Evolutionary conservation across 2,113 vertebrate species (phyloP), one percentile per base, ranked within the genome.

Genomic region (Chascanopsetta lugubris): DNA sequence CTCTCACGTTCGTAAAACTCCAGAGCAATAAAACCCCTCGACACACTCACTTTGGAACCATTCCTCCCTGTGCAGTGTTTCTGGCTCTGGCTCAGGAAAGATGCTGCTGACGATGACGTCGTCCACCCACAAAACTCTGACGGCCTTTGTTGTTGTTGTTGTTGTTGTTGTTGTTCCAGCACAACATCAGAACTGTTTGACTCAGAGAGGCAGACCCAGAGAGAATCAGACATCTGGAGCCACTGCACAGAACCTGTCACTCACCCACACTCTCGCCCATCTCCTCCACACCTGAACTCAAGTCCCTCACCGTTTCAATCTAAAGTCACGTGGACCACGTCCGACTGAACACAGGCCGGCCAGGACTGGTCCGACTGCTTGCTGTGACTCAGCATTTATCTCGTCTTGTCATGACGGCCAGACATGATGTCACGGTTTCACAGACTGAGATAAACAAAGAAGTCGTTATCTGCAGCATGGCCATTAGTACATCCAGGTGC

Each of bases 301-400:
- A 25, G 49, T 60, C 22, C 73, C 26, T 42, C 27, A 2, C 21
- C 30, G 48, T 29, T 29, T 56, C 10, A 48, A 42, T 34, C 49
- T 13, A 43, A 49, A 58, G 3, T 61, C 38, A 65, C 54, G 26
- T 56, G 21, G 45, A 22, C 49, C 42, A 55, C 7, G 3, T 64
- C 48, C 64, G 29, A 49, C 24, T 51, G 49, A 47, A 43, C 38
- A 47, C 54, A 46, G 55, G 54, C 56, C 65, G 40, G 40, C 2
- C 11, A 15, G 76, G 60, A 63, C 49, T 64, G 25, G 27, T 69
- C 29, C 53, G 54, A 57, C 55, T 64, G 18, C 26, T 21, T 72
- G 8, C 30, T 36, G 56, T 81, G 56, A 65, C 48, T 69, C 73
- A 73, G 21, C 50, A 50, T 54, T 59, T 55, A 54, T 38, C 53